These are phyloP conservation scores for Eremophila alpestris DNA, from an alignment of 2,797 vertebrate species.

Conservation along the genomic window DNA sequence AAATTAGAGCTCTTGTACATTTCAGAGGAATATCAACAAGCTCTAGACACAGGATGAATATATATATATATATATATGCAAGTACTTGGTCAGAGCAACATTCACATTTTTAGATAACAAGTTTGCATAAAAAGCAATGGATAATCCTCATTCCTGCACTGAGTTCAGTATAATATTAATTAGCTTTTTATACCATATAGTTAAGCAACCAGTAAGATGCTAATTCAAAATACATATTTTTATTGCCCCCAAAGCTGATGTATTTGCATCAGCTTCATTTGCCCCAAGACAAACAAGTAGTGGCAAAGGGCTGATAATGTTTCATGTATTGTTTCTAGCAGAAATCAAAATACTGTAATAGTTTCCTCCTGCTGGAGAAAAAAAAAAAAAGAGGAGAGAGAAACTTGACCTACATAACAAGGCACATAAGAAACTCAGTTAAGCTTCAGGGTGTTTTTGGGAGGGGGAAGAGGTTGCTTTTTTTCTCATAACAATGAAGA, in stretches of 20 bases:
- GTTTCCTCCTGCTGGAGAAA: constrained; percentile 18
- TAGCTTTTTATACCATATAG: background rate
- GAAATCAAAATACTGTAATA: constrained; percentile 59
- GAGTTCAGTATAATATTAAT: background rate
- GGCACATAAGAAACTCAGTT: constrained; percentile 43
- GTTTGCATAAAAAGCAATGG: background rate
- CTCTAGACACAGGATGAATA: background rate
- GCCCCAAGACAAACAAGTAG: constrained; percentile 11
- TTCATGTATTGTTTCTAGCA: constrained; percentile 27
- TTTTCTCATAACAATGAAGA: background rate
- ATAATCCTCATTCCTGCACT: background rate
- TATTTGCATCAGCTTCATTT: constrained; percentile 8
- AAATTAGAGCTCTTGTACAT: background rate
- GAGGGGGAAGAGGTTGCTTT: background rate
- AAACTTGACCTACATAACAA: constrained; percentile 59
- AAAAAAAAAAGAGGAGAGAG: background rate
- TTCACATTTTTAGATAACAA: background rate
- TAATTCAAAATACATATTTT: background rate
- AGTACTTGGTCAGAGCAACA: background rate
- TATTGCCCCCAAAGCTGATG: background rate
- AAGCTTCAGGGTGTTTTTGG: constrained; percentile 22
- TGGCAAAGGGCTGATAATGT: constrained; percentile 17
- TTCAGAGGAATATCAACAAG: background rate
- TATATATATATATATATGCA: background rate
- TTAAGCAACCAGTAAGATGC: background rate